Percentiles rank a stretch among this genome's conserved stretches.
Evolutionary conservation across 2,113 vertebrate species (phyloP).

Genomic region (Nyctibius bracteatus): DNA sequence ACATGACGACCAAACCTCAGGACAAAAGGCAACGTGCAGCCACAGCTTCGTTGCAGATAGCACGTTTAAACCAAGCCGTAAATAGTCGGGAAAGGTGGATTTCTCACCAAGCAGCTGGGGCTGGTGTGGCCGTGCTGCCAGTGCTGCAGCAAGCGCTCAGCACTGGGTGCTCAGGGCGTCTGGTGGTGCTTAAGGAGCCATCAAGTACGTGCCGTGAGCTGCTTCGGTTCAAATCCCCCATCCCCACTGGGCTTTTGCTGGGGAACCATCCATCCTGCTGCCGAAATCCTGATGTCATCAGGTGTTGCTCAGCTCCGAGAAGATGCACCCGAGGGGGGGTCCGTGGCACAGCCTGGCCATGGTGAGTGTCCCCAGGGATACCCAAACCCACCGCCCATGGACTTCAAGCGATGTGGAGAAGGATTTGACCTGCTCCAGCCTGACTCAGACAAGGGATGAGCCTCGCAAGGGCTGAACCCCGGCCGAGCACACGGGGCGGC

Average conservation of each 20-base stretch:
- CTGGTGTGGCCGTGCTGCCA: fast-evolving
- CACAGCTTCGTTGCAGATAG: fast-evolving
- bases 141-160: not conserved
- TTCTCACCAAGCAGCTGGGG: not conserved
- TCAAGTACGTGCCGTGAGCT: fast-evolving
- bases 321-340: not conserved
- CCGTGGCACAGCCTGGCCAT: not conserved
- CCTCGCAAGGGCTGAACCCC: fast-evolving
- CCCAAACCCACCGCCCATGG: not conserved
- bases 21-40: not conserved
- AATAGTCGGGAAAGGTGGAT: not conserved
- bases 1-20: not conserved
- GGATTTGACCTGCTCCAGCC: not conserved
- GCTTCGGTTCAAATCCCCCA: not conserved
- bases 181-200: not conserved
- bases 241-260: not conserved
- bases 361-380: fast-evolving
- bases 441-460: not conserved
- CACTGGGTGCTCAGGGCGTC: not conserved
- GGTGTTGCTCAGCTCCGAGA: not conserved
- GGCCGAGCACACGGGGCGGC: fast-evolving
- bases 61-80: not conserved
- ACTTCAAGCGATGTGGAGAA: not conserved
- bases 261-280: not conserved
- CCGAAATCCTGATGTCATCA: not conserved